Percentiles rank a stretch among this genome's conserved stretches.
Conservation (phyloP, 2,113 vertebrate species). For the Desmodus rotundus region DNA sequence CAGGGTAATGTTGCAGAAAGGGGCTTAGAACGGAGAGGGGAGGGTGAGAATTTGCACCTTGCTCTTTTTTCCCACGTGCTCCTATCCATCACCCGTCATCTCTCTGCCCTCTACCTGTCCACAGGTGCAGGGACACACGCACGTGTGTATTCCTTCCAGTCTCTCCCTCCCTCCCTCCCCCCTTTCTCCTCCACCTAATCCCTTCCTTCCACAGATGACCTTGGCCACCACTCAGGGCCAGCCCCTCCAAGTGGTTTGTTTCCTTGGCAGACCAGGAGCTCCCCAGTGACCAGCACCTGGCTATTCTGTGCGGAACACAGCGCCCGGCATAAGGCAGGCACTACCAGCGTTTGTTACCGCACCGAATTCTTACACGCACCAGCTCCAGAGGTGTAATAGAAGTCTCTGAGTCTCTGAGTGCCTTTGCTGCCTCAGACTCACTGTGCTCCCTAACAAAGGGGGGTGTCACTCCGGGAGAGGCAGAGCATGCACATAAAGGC, state of each 20-base stretch:
- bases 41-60: neutral
- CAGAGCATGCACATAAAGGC: neutral
- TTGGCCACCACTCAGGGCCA: neutral
- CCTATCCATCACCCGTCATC: neutral
- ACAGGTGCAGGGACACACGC: fast-evolving
- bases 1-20: neutral
- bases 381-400: neutral
- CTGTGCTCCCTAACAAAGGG: neutral
- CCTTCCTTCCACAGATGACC: neutral
- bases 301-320: neutral
- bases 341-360: neutral
- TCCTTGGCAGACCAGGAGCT: neutral
- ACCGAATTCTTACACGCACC: neutral
- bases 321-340: neutral
- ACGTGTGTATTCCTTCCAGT: neutral
- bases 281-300: fast-evolving
- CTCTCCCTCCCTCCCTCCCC: neutral
- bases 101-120: too few relatives aligned
- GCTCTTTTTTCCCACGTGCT: neutral
- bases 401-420: neutral
- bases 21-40: neutral
- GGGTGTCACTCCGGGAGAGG: neutral
- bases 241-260: neutral
- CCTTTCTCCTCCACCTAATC: neutral
- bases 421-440: neutral